Evolutionary conservation across 92 coral and sea anemone species (phyloP).

Genomic region (Epizoanthus scotinus): DNA sequence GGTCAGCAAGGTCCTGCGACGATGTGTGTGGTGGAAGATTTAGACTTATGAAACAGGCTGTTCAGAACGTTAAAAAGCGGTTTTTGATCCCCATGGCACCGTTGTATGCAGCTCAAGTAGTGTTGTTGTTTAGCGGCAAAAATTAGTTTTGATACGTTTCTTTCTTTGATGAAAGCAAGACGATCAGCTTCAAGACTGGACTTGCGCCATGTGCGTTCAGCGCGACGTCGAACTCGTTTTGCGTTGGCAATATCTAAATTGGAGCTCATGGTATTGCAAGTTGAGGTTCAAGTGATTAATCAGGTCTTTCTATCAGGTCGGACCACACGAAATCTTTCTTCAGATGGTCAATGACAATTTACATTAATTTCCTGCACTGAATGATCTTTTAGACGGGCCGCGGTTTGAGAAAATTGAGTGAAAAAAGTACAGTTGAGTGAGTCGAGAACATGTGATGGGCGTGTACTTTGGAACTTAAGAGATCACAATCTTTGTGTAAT

Average conservation of each 20-base stretch:
- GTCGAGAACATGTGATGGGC: slow-evolving; percentile 4
- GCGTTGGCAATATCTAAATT: not conserved
- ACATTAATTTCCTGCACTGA: not conserved
- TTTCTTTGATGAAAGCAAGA: too few relatives aligned
- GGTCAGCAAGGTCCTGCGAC: too few relatives aligned
- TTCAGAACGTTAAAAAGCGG: too few relatives aligned
- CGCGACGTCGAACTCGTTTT: slow-evolving; percentile 1
- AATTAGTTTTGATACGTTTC: too few relatives aligned
- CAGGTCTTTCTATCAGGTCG: not conserved
- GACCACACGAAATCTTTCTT: slow-evolving; percentile 7
- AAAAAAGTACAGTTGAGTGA: slow-evolving; percentile 1
- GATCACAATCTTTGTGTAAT: not conserved
- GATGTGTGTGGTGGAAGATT: too few relatives aligned
- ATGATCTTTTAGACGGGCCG: slow-evolving; percentile 1
- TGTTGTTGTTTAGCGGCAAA: too few relatives aligned
- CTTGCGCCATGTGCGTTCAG: slow-evolving; percentile 2
- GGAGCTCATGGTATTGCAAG: not conserved
- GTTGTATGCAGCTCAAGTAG: too few relatives aligned
- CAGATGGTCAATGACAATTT: not conserved
- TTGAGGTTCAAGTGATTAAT: not conserved
- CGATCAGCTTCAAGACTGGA: not conserved
- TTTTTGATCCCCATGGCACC: too few relatives aligned
- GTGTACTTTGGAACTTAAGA: not conserved
- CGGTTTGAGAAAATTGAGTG: not conserved
- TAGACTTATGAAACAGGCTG: too few relatives aligned